Evolutionary conservation across 2,113 vertebrate species (phyloP).

Genomic region (Erinaceus europaeus): DNA sequence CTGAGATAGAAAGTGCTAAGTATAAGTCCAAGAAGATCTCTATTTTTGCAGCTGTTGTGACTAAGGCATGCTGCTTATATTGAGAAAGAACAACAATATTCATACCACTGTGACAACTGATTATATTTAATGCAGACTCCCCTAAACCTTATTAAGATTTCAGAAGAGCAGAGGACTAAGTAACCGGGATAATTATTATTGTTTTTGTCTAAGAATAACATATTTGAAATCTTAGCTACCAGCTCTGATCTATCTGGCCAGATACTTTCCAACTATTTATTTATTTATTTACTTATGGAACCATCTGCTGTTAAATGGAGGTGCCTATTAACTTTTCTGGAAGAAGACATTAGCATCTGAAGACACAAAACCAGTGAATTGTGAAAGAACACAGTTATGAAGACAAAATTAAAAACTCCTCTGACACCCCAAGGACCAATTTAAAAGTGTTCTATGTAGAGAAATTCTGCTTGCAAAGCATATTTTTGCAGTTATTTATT

Average conservation of each 20-base stretch:
- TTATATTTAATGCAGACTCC: constrained; percentile 64
- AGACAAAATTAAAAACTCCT: constrained; percentile 71
- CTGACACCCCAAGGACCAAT: constrained; percentile 31
- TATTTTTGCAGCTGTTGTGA: constrained; percentile 60
- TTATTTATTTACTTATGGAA: constrained; percentile 48
- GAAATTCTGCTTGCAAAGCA: constrained; percentile 52
- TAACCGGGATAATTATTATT: constrained; percentile 72
- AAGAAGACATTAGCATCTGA: constrained; percentile 71
- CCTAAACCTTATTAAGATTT: constrained; percentile 62
- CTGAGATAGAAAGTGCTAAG: constrained; percentile 31
- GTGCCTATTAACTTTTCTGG: constrained; percentile 66
- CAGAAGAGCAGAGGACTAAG: constrained; percentile 70
- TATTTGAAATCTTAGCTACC: constrained; percentile 58
- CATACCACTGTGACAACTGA: constrained; percentile 43
- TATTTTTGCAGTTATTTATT: constrained; percentile 54
- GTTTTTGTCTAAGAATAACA: constrained; percentile 66
- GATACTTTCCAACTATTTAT: constrained; percentile 72
- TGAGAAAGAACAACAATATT: constrained; percentile 47
- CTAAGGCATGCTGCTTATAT: constrained; percentile 7
- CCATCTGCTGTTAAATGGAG: constrained; percentile 61
- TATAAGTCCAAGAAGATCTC: not conserved
- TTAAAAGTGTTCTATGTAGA: constrained; percentile 65
- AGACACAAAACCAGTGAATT: constrained; percentile 75
- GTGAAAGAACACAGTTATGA: constrained; percentile 75
- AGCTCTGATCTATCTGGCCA: constrained; percentile 75